Conservation (phyloP, 92 coral and sea anemone species). For the Parazoanthus darwini region DNA sequence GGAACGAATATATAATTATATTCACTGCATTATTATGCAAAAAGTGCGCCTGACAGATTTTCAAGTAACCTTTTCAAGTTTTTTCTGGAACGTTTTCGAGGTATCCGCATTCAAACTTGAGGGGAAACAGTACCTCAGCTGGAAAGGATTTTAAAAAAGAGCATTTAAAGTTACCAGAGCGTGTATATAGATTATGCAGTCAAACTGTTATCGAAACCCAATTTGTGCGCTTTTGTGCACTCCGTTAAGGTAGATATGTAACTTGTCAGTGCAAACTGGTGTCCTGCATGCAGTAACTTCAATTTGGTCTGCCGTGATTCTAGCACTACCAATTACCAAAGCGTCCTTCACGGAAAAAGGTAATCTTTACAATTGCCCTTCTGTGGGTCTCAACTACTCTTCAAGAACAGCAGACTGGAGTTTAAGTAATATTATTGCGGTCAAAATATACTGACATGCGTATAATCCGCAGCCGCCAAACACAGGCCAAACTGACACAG, state of each 20-base stretch:
- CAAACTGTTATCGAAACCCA: background rate
- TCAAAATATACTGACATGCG: background rate
- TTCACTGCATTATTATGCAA: background rate
- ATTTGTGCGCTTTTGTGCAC: background rate
- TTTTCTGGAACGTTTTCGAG: background rate
- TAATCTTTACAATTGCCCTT: background rate
- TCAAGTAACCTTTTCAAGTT: background rate
- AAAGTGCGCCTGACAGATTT: conserved; percentile 18
- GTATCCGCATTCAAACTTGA: background rate
- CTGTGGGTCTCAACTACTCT: background rate
- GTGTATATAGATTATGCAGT: background rate
- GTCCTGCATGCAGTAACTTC: background rate
- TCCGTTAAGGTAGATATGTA: background rate
- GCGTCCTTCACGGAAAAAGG: background rate
- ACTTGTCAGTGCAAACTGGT: background rate
- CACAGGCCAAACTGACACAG: background rate
- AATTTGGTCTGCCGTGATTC: background rate
- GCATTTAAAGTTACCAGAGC: background rate
- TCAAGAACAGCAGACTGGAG: background rate
- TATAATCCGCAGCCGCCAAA: background rate
- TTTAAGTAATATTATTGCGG: background rate
- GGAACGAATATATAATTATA: conserved; percentile 36
- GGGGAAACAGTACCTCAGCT: background rate
- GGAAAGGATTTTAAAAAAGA: background rate
- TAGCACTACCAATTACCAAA: background rate